These are phyloP conservation scores for Drosophila mimica DNA, from an alignment of 2,888 invertebrate genomes.

Conservation along the genomic window DNA sequence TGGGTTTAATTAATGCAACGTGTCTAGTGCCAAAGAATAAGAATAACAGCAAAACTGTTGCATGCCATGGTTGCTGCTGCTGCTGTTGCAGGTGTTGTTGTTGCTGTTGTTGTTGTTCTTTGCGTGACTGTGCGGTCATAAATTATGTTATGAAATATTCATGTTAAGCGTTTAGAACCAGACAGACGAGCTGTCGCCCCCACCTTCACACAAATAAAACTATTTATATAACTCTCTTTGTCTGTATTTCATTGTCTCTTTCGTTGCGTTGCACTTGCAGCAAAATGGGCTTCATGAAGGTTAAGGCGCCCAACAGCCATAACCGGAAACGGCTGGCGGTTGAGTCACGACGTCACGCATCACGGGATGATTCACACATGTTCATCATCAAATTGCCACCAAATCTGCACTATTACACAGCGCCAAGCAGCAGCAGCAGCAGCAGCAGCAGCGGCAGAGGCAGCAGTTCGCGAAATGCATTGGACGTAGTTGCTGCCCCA, in stretches of 20 bases:
- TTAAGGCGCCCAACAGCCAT: slow-evolving; percentile 91
- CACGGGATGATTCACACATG: slow-evolving; percentile 93
- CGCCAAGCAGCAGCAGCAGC: slow-evolving; percentile 85
- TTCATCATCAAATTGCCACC: slow-evolving; percentile 94
- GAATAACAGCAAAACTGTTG: slow-evolving; percentile 45
- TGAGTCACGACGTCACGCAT: slow-evolving; percentile 89
- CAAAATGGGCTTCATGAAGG: slow-evolving; percentile 90
- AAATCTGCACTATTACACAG: slow-evolving; percentile 92
- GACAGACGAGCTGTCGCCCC: slow-evolving; percentile 29
- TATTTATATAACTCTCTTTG: neutral
- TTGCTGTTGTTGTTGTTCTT: slow-evolving; percentile 23
- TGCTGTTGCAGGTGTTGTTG: neutral
- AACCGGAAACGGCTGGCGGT: slow-evolving; percentile 92
- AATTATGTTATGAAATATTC: slow-evolving; percentile 72
- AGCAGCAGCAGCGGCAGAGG: no score
- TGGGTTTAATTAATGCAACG: slow-evolving; percentile 71
- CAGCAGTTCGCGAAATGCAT: slow-evolving; percentile 56
- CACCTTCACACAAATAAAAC: neutral
- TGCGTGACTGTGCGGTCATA: slow-evolving; percentile 57
- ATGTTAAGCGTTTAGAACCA: slow-evolving; percentile 66
- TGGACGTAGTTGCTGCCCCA: slow-evolving; percentile 40
- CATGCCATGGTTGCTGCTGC: slow-evolving; percentile 17
- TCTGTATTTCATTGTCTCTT: slow-evolving; percentile 2
- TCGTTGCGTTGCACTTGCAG: slow-evolving; percentile 86
- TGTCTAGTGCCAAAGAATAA: slow-evolving; percentile 55